Conservation (phyloP, 2,797 vertebrate genomes). For the Rhodeus uyekii region DNA sequence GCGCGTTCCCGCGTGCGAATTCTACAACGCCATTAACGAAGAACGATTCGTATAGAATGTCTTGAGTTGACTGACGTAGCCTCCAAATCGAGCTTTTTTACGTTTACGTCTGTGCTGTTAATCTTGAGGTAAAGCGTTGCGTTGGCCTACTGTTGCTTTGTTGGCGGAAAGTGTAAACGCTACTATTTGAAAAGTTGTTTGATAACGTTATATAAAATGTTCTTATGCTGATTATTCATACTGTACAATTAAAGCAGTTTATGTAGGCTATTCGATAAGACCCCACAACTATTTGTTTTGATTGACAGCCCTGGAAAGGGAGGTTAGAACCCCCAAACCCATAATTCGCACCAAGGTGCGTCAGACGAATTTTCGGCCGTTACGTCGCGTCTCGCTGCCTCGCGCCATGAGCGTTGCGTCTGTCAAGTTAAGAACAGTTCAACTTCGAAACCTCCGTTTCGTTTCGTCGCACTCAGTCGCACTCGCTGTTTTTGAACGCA, state of each 20-base stretch:
- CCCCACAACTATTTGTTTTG: neutral
- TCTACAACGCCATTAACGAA: neutral
- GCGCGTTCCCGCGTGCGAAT: neutral
- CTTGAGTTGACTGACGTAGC: neutral
- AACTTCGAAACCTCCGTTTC: conserved; percentile 5
- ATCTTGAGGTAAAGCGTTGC: neutral
- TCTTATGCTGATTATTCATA: neutral
- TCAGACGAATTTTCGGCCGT: neutral
- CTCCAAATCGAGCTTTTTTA: neutral
- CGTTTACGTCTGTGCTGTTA: neutral
- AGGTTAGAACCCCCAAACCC: neutral
- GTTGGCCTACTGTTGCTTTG: neutral
- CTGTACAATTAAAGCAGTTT: neutral
- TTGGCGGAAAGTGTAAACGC: neutral
- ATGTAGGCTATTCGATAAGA: neutral
- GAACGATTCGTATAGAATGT: neutral
- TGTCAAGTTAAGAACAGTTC: neutral
- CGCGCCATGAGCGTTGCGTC: neutral
- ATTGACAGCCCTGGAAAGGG: neutral
- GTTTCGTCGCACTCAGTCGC: neutral
- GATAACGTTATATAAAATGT: neutral
- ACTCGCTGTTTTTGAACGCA: neutral
- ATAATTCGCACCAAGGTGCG: neutral
- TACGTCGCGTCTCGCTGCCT: neutral
- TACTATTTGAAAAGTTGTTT: neutral